Conservation (phyloP, 2,113 vertebrate genomes). For the Coreoperca whiteheadi region DNA sequence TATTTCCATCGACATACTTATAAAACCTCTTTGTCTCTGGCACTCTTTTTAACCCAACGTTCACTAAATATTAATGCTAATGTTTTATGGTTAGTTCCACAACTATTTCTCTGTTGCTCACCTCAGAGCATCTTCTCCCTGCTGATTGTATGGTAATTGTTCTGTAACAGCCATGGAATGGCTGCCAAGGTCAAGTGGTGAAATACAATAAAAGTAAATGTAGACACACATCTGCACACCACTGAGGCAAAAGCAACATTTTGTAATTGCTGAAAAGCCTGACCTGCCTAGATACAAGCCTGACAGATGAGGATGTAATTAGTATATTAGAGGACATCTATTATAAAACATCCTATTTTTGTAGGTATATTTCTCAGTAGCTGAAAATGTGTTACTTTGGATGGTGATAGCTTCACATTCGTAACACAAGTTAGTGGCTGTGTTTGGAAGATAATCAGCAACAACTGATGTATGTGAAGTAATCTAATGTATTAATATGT, state of each 20-base stretch:
- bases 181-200: slow-evolving; percentile 12
- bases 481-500: not conserved
- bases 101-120: slow-evolving; percentile 19
- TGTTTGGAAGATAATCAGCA: not conserved
- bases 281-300: not conserved
- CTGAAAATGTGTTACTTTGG: not conserved
- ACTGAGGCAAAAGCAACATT: not conserved
- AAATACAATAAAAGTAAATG: slow-evolving; percentile 15
- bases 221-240: not conserved
- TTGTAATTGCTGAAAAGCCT: not conserved
- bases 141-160: slow-evolving; percentile 35
- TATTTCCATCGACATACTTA: not conserved
- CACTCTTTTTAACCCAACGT: slow-evolving; percentile 4
- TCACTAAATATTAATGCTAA: not conserved
- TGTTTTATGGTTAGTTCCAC: slow-evolving; percentile 5
- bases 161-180: not conserved
- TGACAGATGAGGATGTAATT: slow-evolving; percentile 31
- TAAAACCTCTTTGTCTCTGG: not conserved
- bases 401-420: not conserved
- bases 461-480: not conserved
- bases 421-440: not conserved
- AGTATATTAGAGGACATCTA: not conserved
- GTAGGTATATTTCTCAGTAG: not conserved
- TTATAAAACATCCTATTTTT: slow-evolving; percentile 21
- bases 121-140: slow-evolving; percentile 25